Conservation (phyloP, 2,113 vertebrate species). For the Recurvirostra avosetta region DNA sequence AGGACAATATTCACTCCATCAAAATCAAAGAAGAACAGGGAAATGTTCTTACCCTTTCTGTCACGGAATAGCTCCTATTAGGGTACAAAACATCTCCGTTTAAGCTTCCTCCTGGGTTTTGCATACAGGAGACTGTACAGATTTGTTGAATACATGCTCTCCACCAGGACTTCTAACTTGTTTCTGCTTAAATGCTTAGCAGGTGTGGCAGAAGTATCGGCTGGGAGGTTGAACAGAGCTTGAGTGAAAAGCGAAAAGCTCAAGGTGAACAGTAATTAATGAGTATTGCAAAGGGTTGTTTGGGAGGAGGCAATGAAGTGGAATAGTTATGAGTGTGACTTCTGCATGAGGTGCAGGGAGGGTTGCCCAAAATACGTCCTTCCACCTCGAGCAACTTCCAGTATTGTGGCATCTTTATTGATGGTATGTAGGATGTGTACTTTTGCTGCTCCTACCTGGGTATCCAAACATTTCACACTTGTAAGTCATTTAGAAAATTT, state of each 20-base stretch:
- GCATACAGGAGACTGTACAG: not conserved
- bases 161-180: not conserved
- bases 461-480: not conserved
- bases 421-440: not conserved
- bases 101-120: not conserved
- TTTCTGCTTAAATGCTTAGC: not conserved
- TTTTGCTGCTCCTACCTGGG: not conserved
- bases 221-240: not conserved
- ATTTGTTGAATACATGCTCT: not conserved
- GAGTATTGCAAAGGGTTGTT: not conserved
- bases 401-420: not conserved
- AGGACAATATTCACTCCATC: not conserved
- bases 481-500: not conserved
- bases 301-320: not conserved
- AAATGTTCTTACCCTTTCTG: not conserved
- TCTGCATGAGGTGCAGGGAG: not conserved
- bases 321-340: not conserved
- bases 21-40: not conserved
- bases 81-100: not conserved
- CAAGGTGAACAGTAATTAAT: not conserved
- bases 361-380: not conserved
- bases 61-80: not conserved
- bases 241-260: not conserved
- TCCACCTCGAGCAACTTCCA: not conserved
- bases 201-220: not conserved